Percentiles rank a stretch among this genome's conserved stretches.
Conservation (phyloP, 1,140 invertebrate species). For the Drosophila prosaltans region DNA sequence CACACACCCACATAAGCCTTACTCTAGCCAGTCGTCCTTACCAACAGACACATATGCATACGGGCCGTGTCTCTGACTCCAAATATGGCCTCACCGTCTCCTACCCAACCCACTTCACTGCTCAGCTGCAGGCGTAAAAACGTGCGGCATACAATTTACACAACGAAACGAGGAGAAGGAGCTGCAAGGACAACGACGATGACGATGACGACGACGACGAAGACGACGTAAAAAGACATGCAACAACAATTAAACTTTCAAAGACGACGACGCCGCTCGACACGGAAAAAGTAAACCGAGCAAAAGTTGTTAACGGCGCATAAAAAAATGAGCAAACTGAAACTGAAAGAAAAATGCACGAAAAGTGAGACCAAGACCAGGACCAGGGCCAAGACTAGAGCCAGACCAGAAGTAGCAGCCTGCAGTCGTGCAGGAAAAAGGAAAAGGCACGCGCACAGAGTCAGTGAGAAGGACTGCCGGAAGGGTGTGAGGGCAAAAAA, state of each 20-base stretch:
- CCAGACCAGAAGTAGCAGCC: constrained; percentile 28
- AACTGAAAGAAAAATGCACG: constrained; percentile 21
- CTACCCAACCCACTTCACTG: neutral
- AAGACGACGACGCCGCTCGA: constrained; percentile 70
- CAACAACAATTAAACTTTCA: constrained; percentile 82
- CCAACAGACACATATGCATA: constrained; percentile 60
- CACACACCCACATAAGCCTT: constrained; percentile 19
- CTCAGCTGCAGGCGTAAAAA: constrained; percentile 76
- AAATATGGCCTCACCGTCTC: constrained; percentile 1
- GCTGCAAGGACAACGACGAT: constrained; percentile 1
- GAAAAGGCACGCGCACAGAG: constrained; percentile 74
- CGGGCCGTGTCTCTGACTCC: constrained; percentile 25
- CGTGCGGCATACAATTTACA: constrained; percentile 79
- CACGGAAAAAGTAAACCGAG: constrained; percentile 81
- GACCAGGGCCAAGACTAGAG: neutral
- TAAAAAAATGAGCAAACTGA: constrained; percentile 74
- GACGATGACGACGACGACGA: constrained; percentile 18
- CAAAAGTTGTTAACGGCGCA: constrained; percentile 81
- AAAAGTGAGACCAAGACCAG: constrained; percentile 35
- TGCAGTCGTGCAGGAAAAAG: constrained; percentile 79
- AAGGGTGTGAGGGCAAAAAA: constrained; percentile 25
- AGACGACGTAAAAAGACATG: constrained; percentile 69
- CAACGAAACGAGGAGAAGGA: constrained; percentile 53
- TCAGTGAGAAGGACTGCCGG: constrained; percentile 40
- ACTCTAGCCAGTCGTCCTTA: neutral